Conservation (phyloP, 2,113 vertebrate species). For the Glaucomys volans region DNA sequence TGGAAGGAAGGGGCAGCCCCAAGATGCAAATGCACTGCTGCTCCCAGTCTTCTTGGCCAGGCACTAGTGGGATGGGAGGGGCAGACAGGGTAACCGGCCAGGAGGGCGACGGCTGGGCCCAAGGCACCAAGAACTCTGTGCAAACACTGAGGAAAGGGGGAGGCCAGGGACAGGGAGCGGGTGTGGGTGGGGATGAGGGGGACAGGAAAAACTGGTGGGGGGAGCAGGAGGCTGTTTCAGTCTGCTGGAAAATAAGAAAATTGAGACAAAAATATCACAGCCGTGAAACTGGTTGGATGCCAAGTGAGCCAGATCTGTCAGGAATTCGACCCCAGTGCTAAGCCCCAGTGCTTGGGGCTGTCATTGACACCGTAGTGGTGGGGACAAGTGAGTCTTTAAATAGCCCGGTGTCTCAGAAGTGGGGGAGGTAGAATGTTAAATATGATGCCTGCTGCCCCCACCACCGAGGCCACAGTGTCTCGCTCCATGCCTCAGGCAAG, state of each 20-base stretch:
- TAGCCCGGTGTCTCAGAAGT: constrained; percentile 78
- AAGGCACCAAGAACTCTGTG: neutral
- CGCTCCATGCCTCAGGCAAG: neutral
- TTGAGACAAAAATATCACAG: constrained; percentile 76
- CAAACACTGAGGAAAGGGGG: constrained; percentile 30
- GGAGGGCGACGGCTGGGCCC: neutral
- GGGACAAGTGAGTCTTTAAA: constrained; percentile 83
- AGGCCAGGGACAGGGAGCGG: neutral
- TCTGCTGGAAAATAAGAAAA: constrained; percentile 75
- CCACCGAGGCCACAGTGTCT: neutral
- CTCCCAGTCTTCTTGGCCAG: neutral
- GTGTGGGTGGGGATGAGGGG: neutral
- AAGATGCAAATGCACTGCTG: neutral
- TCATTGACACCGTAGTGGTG: constrained; percentile 71
- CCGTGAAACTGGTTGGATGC: constrained; percentile 73
- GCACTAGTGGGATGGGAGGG: neutral
- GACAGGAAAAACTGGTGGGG: neutral
- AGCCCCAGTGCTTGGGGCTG: constrained; percentile 75
- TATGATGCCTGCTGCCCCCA: constrained; percentile 76
- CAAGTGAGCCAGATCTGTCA: constrained; percentile 76
- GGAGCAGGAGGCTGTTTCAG: constrained; percentile 56
- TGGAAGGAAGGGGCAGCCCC: neutral
- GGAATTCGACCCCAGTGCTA: constrained; percentile 78
- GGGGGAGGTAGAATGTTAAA: constrained; percentile 82
- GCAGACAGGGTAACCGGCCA: neutral